Evolutionary conservation across 2,797 vertebrate genomes (phyloP), one percentile per base, ranked within the genome.

Genomic region (Oreonectes daqikongensis): DNA sequence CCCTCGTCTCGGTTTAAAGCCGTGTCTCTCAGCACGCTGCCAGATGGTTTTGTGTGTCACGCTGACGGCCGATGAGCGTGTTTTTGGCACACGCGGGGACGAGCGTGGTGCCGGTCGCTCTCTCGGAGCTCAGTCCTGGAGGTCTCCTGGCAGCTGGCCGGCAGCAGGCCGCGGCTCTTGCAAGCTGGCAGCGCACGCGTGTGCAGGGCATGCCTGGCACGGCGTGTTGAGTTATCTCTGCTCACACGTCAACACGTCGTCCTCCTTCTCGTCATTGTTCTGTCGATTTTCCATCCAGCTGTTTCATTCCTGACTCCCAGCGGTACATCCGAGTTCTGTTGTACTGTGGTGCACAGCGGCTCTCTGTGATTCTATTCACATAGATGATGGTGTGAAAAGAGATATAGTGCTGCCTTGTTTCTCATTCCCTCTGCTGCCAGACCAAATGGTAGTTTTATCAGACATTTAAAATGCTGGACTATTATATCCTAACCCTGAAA

Each of bases 141-240:
- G 10, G 68, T 80, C 78, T 75, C 78, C 30, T 63, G 57, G 73
- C 82, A 85, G 78, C 77, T 83, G 82, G 44, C 72, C 69, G 24
- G 24, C 59, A 67, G 71, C 71, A 81, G 77, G 75, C 72, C 59
- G 17, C n/a, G 44, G 22, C 22, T 69, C 42, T 53, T 64, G 77
- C 83, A 85, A 81, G 77, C 81, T 85, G 81, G 74, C 71, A 72
- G 40, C 30, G 50, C 77, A 82, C 78, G n/a, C n/a, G 60, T 83
- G 79, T 76, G 75, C 69, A 40, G 60, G 75, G 79, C 60, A 48
- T 42, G 64, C 50, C 63, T 79, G 64, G 72, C 72, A 53, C 64
- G 46, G 77, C 32, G 15, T 53, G 32, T n/a, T 59, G 69, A 76
- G 20, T 67, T 77, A 48, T 70, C 73, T 59, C 24, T 61, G 22